These are phyloP conservation scores for Schrankia costaestrigalis DNA, from an alignment of 2,888 invertebrate species.

Conservation along the genomic window DNA sequence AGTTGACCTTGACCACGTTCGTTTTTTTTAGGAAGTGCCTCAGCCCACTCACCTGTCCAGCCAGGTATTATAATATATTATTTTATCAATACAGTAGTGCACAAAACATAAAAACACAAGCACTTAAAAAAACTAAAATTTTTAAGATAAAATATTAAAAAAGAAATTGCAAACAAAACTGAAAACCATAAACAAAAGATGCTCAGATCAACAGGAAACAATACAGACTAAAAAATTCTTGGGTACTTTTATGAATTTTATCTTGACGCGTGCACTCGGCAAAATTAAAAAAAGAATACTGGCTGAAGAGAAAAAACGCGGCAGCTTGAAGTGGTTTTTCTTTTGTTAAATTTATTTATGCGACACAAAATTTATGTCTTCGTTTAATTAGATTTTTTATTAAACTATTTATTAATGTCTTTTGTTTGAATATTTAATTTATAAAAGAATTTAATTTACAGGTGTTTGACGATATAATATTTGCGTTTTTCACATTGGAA, in stretches of 20 bases:
- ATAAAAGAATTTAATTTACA: conserved; percentile 55
- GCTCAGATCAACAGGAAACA: conserved; percentile 3
- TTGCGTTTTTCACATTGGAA: conserved; percentile 98
- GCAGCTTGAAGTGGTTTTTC: conserved; percentile 4
- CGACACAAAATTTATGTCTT: no score
- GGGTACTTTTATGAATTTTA: conserved; percentile 6
- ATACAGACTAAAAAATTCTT: conserved; percentile 12
- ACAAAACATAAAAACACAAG: no score
- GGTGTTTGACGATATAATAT: conserved; percentile 99
- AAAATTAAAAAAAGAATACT: conserved; percentile 20
- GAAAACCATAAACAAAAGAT: conserved; percentile 1
- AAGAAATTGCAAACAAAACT: background rate
- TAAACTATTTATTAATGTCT: conserved; percentile 13
- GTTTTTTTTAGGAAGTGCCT: no score
- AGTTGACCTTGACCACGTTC: no score
- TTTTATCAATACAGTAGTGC: no score
- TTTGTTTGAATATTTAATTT: background rate
- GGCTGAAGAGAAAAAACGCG: conserved; percentile 13
- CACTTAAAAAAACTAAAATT: no score
- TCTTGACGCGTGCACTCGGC: conserved; percentile 13
- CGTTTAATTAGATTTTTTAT: conserved; percentile 18
- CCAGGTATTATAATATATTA: no score
- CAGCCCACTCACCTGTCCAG: no score
- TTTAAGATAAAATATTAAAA: conserved; percentile 2
- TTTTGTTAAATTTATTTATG: no score